Percentiles rank a stretch among this genome's conserved stretches.
These are phyloP conservation scores for Dioctria rufipes DNA, from an alignment of 2,888 invertebrate genomes.

Conservation along the genomic window DNA sequence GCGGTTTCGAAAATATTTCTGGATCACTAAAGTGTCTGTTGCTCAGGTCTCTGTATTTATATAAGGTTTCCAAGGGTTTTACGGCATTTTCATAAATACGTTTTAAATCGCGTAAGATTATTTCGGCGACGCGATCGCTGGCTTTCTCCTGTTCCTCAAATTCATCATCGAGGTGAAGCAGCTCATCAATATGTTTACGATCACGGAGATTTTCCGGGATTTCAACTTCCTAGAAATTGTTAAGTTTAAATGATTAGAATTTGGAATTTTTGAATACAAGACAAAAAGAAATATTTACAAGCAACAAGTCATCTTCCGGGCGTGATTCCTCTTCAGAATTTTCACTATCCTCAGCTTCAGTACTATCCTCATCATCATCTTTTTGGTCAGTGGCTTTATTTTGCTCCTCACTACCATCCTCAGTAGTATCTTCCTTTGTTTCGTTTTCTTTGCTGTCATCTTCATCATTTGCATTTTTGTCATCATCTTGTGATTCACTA, in stretches of 20 bases:
- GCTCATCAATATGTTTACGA: slow-evolving; percentile 84
- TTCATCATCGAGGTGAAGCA: slow-evolving; percentile 85
- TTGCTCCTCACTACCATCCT: slow-evolving; percentile 56
- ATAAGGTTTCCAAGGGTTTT: slow-evolving; percentile 90
- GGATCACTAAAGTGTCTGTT: slow-evolving; percentile 94
- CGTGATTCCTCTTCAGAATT: slow-evolving; percentile 72
- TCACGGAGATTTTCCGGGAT: slow-evolving; percentile 85
- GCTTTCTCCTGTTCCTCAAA: slow-evolving; percentile 80
- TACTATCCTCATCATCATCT: slow-evolving; percentile 63
- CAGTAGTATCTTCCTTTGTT: slow-evolving; percentile 34
- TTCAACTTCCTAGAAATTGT: slow-evolving; percentile 74
- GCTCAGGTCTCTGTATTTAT: slow-evolving; percentile 92
- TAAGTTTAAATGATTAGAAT: background rate
- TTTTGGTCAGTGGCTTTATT: slow-evolving; percentile 56
- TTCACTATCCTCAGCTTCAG: slow-evolving; percentile 60
- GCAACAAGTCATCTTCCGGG: slow-evolving; percentile 78
- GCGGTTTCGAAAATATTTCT: slow-evolving; percentile 94
- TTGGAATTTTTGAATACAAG: slow-evolving; percentile 19
- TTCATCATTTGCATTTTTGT: slow-evolving; percentile 61
- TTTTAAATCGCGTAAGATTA: slow-evolving; percentile 87
- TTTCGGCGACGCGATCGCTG: slow-evolving; percentile 81
- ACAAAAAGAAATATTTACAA: slow-evolving; percentile 70
- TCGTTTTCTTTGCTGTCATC: slow-evolving; percentile 62
- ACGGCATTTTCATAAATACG: slow-evolving; percentile 88
- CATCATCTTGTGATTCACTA: slow-evolving; percentile 61